phyloP scores from a whole-genome alignment of 1,140 invertebrate genomes.

The Aradophagus sp. region DNA sequence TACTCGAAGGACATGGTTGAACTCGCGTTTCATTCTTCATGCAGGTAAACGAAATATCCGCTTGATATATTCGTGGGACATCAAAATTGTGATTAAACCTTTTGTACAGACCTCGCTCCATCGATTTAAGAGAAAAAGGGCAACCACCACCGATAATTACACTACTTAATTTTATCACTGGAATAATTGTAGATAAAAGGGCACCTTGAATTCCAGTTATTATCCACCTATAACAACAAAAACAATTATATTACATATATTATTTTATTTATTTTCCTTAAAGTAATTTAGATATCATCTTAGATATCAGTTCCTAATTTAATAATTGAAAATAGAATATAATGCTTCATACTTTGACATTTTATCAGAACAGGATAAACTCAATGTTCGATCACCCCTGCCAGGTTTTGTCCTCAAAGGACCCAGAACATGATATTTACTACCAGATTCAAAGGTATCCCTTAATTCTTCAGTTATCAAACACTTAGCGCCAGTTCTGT shows the following conservation, averaged over 20 bases:
- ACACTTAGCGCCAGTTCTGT: conserved; percentile 93
- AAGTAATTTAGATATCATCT: too few relatives aligned
- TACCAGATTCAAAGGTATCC: conserved; percentile 77
- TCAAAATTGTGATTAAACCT: conserved; percentile 67
- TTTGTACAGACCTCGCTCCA: conserved; percentile 80
- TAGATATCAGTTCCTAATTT: too few relatives aligned
- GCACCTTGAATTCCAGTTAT: conserved; percentile 88
- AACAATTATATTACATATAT: too few relatives aligned
- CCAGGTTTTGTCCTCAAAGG: conserved; percentile 93
- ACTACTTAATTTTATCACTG: conserved; percentile 82
- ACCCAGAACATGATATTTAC: conserved; percentile 82
- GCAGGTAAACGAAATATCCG: conserved; percentile 69
- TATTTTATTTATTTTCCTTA: conserved; percentile 4
- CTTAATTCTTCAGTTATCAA: conserved; percentile 74
- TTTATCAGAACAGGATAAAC: conserved; percentile 96
- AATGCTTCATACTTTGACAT: conserved; percentile 75
- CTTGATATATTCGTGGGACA: conserved; percentile 66
- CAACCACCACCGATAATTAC: conserved; percentile 83
- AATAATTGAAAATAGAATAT: not conserved
- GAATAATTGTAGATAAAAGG: conserved; percentile 82
- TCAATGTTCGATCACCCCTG: conserved; percentile 89
- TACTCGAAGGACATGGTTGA: conserved; percentile 77
- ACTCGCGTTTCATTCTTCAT: conserved; percentile 65
- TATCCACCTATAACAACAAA: conserved; percentile 81
- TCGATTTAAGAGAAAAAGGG: conserved; percentile 78